These are phyloP conservation scores for Pogonognathellus flavescens DNA, from an alignment of 1,140 invertebrate species.

Conservation along the genomic window DNA sequence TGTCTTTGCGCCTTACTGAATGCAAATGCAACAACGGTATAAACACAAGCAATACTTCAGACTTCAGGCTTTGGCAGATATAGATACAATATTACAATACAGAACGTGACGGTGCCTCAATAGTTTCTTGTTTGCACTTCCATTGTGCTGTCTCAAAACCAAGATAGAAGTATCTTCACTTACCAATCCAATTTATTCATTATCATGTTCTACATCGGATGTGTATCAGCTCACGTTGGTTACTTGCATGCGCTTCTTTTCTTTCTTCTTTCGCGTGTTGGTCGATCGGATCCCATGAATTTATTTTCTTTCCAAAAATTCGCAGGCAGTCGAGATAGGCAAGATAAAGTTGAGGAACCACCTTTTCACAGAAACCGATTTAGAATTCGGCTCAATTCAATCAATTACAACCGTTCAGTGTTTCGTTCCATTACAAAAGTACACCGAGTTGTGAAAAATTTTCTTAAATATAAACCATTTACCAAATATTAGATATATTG, in stretches of 20 bases:
- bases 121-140: no score
- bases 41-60: no score
- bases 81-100: no score
- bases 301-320: background rate
- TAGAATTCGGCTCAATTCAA: conserved; percentile 42
- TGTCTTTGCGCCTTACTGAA: no score
- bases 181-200: conserved; percentile 6
- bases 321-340: background rate
- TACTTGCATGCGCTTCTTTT: background rate
- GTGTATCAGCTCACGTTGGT: background rate
- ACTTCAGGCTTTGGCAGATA: no score
- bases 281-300: background rate
- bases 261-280: background rate
- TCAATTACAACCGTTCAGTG: background rate
- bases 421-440: background rate
- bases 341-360: conserved; percentile 11
- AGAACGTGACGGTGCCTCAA: no score
- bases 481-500: no score
- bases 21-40: no score
- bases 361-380: conserved; percentile 26
- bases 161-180: no score
- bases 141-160: no score
- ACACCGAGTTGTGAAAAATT: background rate
- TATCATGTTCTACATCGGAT: conserved; percentile 15
- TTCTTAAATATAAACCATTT: no score